These are phyloP conservation scores for Petrocephalus microphthalmus DNA, from an alignment of 2,113 vertebrate genomes.

Conservation along the genomic window DNA sequence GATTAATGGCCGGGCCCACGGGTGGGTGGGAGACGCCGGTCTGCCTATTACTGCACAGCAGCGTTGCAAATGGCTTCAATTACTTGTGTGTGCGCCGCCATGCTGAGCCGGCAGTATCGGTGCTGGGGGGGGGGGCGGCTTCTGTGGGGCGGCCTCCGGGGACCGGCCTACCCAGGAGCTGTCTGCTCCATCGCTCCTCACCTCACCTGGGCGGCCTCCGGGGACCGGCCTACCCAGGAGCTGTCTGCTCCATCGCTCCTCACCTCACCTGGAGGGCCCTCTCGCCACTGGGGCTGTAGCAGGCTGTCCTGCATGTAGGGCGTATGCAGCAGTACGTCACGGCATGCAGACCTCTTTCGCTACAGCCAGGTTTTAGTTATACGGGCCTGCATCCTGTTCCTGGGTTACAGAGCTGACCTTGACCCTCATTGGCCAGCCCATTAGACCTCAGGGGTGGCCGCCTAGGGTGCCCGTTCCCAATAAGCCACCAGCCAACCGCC, in stretches of 20 bases:
- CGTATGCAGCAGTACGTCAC: background rate
- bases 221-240: background rate
- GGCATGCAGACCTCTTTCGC: background rate
- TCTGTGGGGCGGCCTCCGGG: slow-evolving; percentile 26
- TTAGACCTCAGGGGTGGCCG: background rate
- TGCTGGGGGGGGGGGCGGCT: slow-evolving; percentile 43
- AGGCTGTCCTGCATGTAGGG: background rate
- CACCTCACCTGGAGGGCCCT: background rate
- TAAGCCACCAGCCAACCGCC: background rate
- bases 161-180: background rate
- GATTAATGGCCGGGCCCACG: slow-evolving; percentile 69
- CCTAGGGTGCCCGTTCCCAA: background rate
- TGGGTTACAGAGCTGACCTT: background rate
- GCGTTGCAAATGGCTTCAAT: slow-evolving; percentile 75
- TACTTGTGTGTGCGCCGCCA: slow-evolving; percentile 53
- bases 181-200: background rate
- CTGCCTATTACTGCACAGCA: slow-evolving; percentile 69
- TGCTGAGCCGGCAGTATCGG: slow-evolving; percentile 67
- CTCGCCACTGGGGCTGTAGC: background rate
- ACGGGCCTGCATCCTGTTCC: background rate
- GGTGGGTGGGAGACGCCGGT: slow-evolving; percentile 69
- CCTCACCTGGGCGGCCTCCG: slow-evolving; percentile 16
- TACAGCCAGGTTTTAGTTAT: background rate
- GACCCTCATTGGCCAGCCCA: background rate
- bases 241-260: background rate